These are phyloP conservation scores for Sylvia atricapilla DNA, from an alignment of 2,113 vertebrate species.

Conservation along the genomic window DNA sequence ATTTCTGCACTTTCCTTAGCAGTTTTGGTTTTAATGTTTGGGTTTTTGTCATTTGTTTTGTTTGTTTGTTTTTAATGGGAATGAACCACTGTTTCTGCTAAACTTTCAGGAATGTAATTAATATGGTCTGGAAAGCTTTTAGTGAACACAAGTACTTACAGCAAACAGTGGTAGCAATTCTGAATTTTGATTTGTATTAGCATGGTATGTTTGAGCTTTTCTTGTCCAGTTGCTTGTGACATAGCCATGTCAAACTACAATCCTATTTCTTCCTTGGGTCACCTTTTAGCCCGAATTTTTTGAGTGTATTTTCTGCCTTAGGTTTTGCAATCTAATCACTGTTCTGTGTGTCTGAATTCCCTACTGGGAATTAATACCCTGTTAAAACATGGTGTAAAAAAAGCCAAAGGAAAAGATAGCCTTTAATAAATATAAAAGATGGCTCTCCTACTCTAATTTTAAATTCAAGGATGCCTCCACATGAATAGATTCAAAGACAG, in stretches of 20 bases:
- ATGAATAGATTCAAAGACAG: slow-evolving; percentile 23
- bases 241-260: not conserved
- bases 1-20: not conserved
- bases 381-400: slow-evolving; percentile 8
- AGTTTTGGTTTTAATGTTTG: not conserved
- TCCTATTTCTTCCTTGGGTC: not conserved
- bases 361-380: not conserved
- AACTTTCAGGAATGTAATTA: not conserved
- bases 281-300: not conserved
- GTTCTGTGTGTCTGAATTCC: not conserved
- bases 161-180: not conserved
- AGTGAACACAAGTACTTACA: not conserved
- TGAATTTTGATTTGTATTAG: not conserved
- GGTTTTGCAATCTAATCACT: slow-evolving; percentile 13
- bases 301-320: not conserved
- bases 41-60: not conserved
- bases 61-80: not conserved
- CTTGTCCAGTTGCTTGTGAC: not conserved
- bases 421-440: slow-evolving; percentile 38
- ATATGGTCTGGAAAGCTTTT: not conserved
- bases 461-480: not conserved
- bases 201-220: not conserved
- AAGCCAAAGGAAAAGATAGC: not conserved
- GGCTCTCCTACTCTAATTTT: not conserved
- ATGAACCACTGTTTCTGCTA: not conserved